phyloP scores from a whole-genome alignment of 2,888 invertebrate genomes.

The Ochropacha duplaris region DNA sequence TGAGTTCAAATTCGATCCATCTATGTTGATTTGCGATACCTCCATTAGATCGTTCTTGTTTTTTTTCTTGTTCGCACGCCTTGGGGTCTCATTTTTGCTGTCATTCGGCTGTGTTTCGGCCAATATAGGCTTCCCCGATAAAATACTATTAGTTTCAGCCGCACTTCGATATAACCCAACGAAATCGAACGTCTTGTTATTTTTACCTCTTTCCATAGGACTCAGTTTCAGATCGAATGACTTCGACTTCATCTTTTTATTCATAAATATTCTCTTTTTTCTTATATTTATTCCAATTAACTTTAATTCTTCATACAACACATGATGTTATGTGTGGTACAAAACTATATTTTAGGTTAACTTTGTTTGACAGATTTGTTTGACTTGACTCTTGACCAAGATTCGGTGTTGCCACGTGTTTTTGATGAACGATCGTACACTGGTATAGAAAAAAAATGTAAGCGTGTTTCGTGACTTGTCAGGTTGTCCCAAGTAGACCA shows the following conservation, averaged over 20 bases:
- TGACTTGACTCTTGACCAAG: too few species aligned
- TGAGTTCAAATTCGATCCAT: slow-evolving; percentile 35
- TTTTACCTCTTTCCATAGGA: slow-evolving; percentile 30
- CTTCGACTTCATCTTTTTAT: slow-evolving; percentile 56
- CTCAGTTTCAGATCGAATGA: slow-evolving; percentile 38
- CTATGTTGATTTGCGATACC: slow-evolving; percentile 43
- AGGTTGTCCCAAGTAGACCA: too few species aligned
- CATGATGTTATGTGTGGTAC: slow-evolving; percentile 21
- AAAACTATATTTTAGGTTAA: slow-evolving; percentile 14
- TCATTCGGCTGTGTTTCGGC: slow-evolving; percentile 29
- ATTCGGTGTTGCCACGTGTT: background rate
- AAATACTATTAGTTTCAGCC: slow-evolving; percentile 43
- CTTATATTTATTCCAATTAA: slow-evolving; percentile 14
- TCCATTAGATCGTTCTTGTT: slow-evolving; percentile 36
- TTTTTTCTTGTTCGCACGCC: slow-evolving; percentile 44
- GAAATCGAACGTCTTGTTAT: slow-evolving; percentile 56
- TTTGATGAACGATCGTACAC: too few species aligned
- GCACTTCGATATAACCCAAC: slow-evolving; percentile 56
- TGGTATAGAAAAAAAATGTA: too few species aligned
- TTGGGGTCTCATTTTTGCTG: slow-evolving; percentile 22
- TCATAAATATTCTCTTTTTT: slow-evolving; percentile 12
- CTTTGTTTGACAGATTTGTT: background rate
- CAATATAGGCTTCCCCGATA: slow-evolving; percentile 31
- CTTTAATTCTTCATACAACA: too few species aligned
- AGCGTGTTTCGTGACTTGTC: too few species aligned